These are phyloP conservation scores for Archegozetes longisetosus DNA, from an alignment of 1,140 invertebrate species.

Conservation along the genomic window DNA sequence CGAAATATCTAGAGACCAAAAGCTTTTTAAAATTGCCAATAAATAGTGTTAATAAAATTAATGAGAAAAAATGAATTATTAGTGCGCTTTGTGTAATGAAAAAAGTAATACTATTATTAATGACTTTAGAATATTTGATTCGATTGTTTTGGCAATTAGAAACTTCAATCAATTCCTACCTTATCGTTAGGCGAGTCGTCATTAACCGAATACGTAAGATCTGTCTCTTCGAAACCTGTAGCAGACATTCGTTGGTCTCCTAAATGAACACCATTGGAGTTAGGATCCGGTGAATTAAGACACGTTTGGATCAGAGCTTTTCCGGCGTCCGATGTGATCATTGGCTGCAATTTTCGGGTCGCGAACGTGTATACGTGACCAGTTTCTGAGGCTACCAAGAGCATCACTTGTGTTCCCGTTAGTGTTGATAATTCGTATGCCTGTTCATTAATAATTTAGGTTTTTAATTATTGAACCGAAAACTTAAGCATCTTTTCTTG, in stretches of 20 bases:
- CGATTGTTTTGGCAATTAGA: no score
- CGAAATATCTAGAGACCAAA: no score
- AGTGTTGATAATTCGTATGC: slow-evolving; percentile 84
- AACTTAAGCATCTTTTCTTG: no score
- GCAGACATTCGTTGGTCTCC: slow-evolving; percentile 89
- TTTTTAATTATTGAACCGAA: not conserved
- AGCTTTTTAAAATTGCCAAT: no score
- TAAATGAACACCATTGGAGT: slow-evolving; percentile 27
- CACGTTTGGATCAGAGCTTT: slow-evolving; percentile 97
- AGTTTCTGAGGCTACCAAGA: slow-evolving; percentile 84
- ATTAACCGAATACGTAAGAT: slow-evolving; percentile 80
- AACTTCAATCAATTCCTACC: slow-evolving; percentile 22
- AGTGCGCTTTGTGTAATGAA: no score
- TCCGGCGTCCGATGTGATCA: slow-evolving; percentile 97
- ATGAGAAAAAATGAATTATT: no score
- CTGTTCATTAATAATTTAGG: slow-evolving; percentile 15
- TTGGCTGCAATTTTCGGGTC: slow-evolving; percentile 93
- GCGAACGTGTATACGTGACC: slow-evolving; percentile 99
- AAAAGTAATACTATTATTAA: no score
- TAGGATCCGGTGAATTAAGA: slow-evolving; percentile 89
- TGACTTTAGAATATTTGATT: no score
- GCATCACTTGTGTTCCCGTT: slow-evolving; percentile 97
- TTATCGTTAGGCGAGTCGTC: slow-evolving; percentile 25
- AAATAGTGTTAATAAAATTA: no score
- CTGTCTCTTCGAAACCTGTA: slow-evolving; percentile 94